Evolutionary conservation across 2,797 vertebrate species (phyloP).

Genomic region (Anguilla obscura): DNA sequence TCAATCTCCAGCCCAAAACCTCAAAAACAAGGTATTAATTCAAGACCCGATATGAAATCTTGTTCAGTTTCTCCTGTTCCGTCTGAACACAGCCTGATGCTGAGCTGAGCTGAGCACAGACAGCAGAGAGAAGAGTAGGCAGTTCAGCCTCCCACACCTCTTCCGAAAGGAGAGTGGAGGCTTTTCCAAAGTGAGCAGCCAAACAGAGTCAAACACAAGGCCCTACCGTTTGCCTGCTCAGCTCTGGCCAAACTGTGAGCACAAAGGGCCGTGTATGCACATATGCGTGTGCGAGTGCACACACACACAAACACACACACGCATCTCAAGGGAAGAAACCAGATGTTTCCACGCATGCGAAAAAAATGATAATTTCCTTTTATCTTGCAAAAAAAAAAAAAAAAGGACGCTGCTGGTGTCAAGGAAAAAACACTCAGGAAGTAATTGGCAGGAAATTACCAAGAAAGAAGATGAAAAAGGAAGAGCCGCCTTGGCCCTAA

Average conservation of each 20-base stretch:
- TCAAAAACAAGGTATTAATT: background rate
- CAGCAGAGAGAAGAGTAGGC: background rate
- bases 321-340: conserved; percentile 29
- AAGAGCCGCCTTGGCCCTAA: background rate
- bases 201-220: background rate
- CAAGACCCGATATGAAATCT: background rate
- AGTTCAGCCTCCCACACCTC: conserved; percentile 21
- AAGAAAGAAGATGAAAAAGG: background rate
- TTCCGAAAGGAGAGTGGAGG: conserved; percentile 1
- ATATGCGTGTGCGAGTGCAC: too few relatives aligned
- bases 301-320: background rate
- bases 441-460: background rate
- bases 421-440: background rate
- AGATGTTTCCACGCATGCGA: conserved; percentile 28
- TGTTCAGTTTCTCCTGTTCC: background rate
- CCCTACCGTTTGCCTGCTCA: background rate
- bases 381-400: background rate
- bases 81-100: background rate
- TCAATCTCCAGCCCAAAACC: background rate
- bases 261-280: background rate
- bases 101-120: background rate
- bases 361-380: background rate
- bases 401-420: conserved; percentile 21
- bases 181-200: conserved; percentile 5
- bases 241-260: background rate